A percentile compares a stretch with the other conserved stretches of the same genome.
phyloP scores from a whole-genome alignment of 1,140 invertebrate genomes.

The Drosophila elegans region DNA sequence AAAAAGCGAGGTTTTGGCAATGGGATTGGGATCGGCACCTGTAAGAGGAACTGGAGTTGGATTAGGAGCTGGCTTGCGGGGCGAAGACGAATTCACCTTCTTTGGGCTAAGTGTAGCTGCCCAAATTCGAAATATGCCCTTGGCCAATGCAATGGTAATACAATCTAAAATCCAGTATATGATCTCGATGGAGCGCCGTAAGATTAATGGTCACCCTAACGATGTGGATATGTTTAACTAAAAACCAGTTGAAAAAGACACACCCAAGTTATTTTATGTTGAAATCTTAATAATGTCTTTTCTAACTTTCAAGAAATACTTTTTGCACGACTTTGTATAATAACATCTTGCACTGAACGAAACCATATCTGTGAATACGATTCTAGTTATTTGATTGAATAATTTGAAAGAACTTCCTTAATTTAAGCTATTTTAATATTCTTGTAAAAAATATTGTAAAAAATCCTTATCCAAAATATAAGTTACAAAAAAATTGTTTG shows the following conservation, averaged over 20 bases:
- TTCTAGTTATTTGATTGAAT: background rate
- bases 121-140: constrained; percentile 64
- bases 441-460: too few relatives aligned
- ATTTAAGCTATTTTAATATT: background rate
- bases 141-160: constrained; percentile 63
- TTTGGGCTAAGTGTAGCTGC: constrained; percentile 69
- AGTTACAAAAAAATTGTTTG: too few relatives aligned
- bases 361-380: background rate
- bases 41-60: constrained; percentile 1
- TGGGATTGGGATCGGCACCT: constrained; percentile 3
- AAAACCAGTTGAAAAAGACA: background rate
- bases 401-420: background rate
- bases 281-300: background rate
- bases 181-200: constrained; percentile 62
- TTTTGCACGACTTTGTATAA: background rate
- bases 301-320: background rate
- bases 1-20: constrained; percentile 4
- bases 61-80: constrained; percentile 18
- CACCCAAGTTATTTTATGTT: too few relatives aligned
- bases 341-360: background rate
- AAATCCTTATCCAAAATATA: too few relatives aligned
- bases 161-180: constrained; percentile 68
- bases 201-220: constrained; percentile 38
- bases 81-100: constrained; percentile 63
- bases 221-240: constrained; percentile 44